Conservation (phyloP, 2,113 vertebrate genomes). For the Hylia prasina region DNA sequence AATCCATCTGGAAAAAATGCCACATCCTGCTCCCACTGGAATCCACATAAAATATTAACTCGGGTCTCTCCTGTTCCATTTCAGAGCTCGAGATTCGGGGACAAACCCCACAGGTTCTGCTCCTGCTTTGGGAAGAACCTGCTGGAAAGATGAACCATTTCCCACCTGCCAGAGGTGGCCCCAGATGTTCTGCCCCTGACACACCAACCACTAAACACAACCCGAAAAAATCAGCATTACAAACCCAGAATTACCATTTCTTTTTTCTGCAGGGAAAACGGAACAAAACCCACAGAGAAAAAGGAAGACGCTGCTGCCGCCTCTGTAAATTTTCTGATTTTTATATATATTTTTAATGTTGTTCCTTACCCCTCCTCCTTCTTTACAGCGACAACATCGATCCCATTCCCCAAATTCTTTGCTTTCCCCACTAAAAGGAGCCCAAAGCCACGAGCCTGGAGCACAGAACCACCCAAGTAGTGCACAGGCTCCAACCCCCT, state of each 20-base stretch:
- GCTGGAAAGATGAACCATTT: neutral
- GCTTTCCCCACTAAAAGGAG: neutral
- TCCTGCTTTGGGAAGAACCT: neutral
- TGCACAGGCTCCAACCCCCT: neutral
- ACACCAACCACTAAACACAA: neutral
- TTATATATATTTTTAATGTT: neutral
- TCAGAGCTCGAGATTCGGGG: rapidly evolving
- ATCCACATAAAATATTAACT: neutral
- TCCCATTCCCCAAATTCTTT: neutral
- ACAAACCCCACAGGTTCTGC: rapidly evolving
- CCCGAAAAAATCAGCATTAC: neutral
- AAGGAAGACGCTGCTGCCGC: neutral
- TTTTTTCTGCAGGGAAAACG: neutral
- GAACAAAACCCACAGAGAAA: neutral
- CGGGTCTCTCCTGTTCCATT: neutral
- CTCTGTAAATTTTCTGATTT: neutral
- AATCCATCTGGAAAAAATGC: neutral
- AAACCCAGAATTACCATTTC: neutral
- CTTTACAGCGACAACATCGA: neutral
- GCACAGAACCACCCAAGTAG: neutral
- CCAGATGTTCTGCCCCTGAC: neutral
- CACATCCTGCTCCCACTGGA: neutral
- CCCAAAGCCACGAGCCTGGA: neutral
- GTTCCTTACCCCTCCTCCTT: neutral
- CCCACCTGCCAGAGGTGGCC: neutral